Conservation (phyloP, 2,797 vertebrate species). For the Poeciliopsis gracilis region DNA sequence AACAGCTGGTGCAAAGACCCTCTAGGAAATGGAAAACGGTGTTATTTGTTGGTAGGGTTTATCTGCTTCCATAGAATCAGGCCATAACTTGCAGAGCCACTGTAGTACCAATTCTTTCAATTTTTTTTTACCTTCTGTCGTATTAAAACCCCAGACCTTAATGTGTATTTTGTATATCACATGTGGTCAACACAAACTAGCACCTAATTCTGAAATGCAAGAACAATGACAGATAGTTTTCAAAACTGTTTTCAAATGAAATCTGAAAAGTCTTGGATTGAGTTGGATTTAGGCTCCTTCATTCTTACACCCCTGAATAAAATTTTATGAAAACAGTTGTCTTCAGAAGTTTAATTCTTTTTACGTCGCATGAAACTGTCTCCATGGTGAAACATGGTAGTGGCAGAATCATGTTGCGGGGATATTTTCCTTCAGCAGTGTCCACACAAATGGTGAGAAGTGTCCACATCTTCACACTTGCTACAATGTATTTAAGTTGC, state of each 20-base stretch:
- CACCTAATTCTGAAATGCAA: not conserved
- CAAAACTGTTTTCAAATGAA: not conserved
- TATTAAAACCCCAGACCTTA: not conserved
- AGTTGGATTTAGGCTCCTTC: not conserved
- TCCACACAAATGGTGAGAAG: no score
- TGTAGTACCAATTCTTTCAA: not conserved
- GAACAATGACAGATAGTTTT: not conserved
- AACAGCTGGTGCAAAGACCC: constrained; percentile 71
- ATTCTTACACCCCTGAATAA: not conserved
- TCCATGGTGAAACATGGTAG: not conserved
- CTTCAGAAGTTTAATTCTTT: not conserved
- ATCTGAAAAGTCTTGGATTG: not conserved
- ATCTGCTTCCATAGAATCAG: constrained; percentile 16
- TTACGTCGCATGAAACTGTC: no score
- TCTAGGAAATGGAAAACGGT: constrained; percentile 54
- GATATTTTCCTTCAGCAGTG: not conserved
- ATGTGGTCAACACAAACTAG: not conserved
- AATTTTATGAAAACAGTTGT: not conserved
- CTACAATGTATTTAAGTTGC: not conserved
- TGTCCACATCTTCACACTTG: not conserved
- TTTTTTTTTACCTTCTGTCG: not conserved
- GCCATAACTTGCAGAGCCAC: not conserved
- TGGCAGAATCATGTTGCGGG: not conserved
- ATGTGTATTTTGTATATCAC: not conserved
- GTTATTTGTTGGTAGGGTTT: constrained; percentile 1